Base-by-base conservation (phyloP, 2,113 vertebrate species). In the Nipponia nippon region DNA sequence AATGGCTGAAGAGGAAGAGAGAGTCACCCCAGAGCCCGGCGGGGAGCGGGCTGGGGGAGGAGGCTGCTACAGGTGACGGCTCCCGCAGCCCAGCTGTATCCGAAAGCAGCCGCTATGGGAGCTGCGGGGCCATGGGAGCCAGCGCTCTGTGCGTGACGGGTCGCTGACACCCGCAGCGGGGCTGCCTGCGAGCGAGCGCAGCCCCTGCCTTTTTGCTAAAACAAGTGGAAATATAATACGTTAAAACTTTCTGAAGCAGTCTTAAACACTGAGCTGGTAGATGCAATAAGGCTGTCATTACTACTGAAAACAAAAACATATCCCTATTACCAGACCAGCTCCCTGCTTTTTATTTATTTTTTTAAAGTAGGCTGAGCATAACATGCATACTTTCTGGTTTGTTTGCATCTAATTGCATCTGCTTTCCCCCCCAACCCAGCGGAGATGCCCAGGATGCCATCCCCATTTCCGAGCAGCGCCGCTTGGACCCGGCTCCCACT, bases 101-200 rank as follows among this genome's bases (percentile, higher is more conserved):
- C 2, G 0, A 55, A 44, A 49, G 44, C 69, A 29, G 67, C 6
- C 1, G 32, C 58, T 18, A 6, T 4, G 1, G 53, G 55, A 58
- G 82, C 63, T 46, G 42, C 6, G 4, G 42, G 63, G 63, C 53
- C 20, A 4, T 1, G 30, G 72, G 78, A 62, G 63, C 29, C 79
- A 46, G 26, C 2, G 2, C 50, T 4, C 13, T 3, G 4, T 1
- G 4, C 34, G 34, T 4, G 55, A 46, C 11, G 4, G 22, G 55
- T 5, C 15, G 0, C 56, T 2, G 52, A 8, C 36, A 26, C 15
- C 69, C 58, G 2, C 77, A 18, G 81, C 1, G 4, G 16, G 10
- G 18, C 62, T 11, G 6, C 42, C 67, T 1, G 7, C 3, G 9
- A 70, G 44, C 7, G 1, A 29, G 23, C 58, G 8, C 50, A 11